Conservation (phyloP, 2,113 vertebrate genomes). For the Thermophis baileyi region DNA sequence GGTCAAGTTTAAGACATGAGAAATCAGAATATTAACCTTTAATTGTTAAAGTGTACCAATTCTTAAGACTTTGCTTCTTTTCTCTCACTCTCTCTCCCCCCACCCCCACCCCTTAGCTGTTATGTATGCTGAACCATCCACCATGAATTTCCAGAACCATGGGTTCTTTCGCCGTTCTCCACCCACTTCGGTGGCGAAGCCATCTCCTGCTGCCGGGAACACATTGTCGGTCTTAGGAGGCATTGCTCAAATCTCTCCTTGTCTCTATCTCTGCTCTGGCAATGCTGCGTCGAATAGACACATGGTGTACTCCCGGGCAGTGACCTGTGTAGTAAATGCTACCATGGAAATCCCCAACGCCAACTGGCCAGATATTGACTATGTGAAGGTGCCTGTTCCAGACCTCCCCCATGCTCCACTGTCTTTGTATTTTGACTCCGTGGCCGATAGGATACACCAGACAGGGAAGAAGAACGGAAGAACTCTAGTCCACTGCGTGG, state of each 20-base stretch:
- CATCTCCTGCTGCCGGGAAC: not conserved
- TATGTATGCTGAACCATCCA: slow-evolving; percentile 34
- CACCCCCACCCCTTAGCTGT: not conserved
- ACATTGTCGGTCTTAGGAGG: slow-evolving; percentile 23
- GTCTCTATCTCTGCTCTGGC: slow-evolving; percentile 50
- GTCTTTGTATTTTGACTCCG: slow-evolving; percentile 49
- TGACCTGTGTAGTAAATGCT: slow-evolving; percentile 52
- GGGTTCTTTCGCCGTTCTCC: slow-evolving; percentile 32
- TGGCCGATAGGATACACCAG: slow-evolving; percentile 48
- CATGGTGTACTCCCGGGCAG: slow-evolving; percentile 38
- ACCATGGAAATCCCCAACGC: slow-evolving; percentile 46
- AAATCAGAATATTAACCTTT: not conserved
- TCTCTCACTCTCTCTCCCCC: not conserved
- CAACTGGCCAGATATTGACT: slow-evolving; percentile 53
- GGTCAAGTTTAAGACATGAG: not conserved
- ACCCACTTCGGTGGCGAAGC: slow-evolving; percentile 22
- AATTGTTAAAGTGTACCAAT: not conserved
- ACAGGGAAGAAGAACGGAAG: slow-evolving; percentile 41
- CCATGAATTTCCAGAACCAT: slow-evolving; percentile 44
- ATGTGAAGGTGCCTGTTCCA: slow-evolving; percentile 45
- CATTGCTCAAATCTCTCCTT: slow-evolving; percentile 50
- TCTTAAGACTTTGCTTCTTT: not conserved
- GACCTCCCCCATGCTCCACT: slow-evolving; percentile 51
- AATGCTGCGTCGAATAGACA: slow-evolving; percentile 41
- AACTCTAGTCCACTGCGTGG: slow-evolving; percentile 52